Conservation (phyloP, 2,797 vertebrate species). For the Tenualosa ilisha region DNA sequence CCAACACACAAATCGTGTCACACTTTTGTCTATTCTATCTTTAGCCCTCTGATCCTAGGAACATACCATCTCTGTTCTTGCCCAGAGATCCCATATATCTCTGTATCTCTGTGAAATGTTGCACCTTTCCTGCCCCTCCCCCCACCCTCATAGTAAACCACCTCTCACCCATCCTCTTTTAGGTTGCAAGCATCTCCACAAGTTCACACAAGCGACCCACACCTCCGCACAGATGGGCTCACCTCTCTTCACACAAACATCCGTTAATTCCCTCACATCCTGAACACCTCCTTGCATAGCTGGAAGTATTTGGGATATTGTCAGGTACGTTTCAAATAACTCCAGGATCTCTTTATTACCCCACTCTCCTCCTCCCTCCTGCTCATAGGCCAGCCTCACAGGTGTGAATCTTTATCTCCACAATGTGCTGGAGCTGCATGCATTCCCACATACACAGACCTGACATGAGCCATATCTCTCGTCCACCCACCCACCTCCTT, state of each 20-base stretch:
- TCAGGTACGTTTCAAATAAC: not conserved
- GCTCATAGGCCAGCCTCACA: not conserved
- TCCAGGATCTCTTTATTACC: not conserved
- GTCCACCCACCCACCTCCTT: not conserved
- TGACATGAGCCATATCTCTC: slow-evolving; percentile 31
- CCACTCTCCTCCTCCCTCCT: not conserved
- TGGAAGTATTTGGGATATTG: not conserved
- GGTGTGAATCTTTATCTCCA: not conserved
- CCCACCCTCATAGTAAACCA: not conserved
- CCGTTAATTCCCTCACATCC: not conserved
- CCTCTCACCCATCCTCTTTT: not conserved
- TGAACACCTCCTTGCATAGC: not conserved
- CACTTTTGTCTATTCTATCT: not conserved
- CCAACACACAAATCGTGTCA: not conserved
- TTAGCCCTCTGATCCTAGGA: not conserved
- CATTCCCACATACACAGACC: not conserved
- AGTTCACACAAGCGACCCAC: not conserved
- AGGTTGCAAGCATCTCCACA: not conserved
- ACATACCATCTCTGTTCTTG: not conserved
- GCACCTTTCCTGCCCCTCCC: not conserved
- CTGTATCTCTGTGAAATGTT: not conserved
- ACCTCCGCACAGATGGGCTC: not conserved
- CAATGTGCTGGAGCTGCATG: not conserved
- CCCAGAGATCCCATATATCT: not conserved
- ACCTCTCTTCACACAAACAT: not conserved